Evolutionary conservation across 2,888 invertebrate species (phyloP), one percentile per base, ranked within the genome.

Genomic region (Xestia rhomboidea): DNA sequence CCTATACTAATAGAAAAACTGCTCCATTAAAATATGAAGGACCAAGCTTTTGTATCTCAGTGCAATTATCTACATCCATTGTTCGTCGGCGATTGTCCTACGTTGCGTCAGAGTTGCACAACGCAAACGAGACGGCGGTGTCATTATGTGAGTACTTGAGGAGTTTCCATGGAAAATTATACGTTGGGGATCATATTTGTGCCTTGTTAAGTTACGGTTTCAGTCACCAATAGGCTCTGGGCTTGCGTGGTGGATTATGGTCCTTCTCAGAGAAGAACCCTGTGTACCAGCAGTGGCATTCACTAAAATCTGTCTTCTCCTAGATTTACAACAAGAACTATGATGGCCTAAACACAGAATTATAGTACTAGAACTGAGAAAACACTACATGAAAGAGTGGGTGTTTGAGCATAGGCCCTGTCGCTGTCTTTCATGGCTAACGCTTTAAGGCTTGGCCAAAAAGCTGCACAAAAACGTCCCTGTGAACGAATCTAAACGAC

Each of bases 61-160:
- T 49, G 30, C 51, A n/a, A 87, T 85, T 83, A 86, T 81, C 75
- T 83, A 51, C 13, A 44, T n/a, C 82, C 73, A 86, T 88, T 89
- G 88, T 87, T 78, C 62, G 54, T 68, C 34, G 44, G 41, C 75
- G 70, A 88, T 86, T 88, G 88, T 89, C 86, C 81, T 77, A 68
- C 2, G 77, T 83, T 72, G 77, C 82, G 87, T 85, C 83, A 85
- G 63, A 60, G 38, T 88, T 84, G 81, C 81, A 79, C 78, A 77
- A 81, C 79, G 66, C 72, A 54, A 85, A 75, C 75, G 68, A 84
- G 74, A 63, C 76, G 41, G 11, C 54, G 49, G 38, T 64, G 21
- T 73, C 66, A 82, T 76, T 82, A 76, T 21, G 67, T 73, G 34
- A 60, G 76, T 70, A 82, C 69, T 82, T 81, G 51, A 68, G 24